Evolutionary conservation across 2,113 vertebrate genomes (phyloP).

Genomic region (Zosterops japonicus): DNA sequence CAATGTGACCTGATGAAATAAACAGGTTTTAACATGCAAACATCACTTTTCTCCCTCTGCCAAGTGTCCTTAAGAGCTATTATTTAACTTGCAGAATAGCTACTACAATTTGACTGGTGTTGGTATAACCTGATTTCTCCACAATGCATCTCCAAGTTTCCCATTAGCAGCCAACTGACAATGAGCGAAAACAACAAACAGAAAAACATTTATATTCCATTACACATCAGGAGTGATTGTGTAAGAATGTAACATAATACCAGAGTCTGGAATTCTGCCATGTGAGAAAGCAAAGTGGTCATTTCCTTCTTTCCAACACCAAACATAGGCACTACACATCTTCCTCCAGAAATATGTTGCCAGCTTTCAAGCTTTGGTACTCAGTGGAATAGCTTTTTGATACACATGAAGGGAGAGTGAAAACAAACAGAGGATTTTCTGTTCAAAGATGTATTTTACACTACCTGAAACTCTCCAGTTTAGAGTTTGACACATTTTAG

Average conservation of each 20-base stretch:
- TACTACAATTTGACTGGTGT: not conserved
- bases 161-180: not conserved
- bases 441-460: not conserved
- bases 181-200: not conserved
- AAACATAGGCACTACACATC: not conserved
- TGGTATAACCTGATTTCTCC: not conserved
- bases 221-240: not conserved
- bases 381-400: not conserved
- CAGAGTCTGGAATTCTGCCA: not conserved
- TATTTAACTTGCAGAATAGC: not conserved
- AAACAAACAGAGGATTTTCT: not conserved
- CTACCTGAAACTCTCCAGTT: not conserved
- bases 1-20: not conserved
- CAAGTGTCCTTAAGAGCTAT: not conserved
- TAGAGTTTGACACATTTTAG: not conserved
- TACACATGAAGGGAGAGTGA: not conserved
- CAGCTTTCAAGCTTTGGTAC: not conserved
- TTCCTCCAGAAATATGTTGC: not conserved
- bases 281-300: not conserved
- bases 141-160: not conserved
- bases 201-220: not conserved
- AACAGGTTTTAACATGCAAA: not conserved
- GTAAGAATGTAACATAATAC: not conserved
- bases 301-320: not conserved
- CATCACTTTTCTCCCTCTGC: not conserved